Conservation (phyloP, 2,888 invertebrate genomes). For the Sphaeridia pumilis region DNA sequence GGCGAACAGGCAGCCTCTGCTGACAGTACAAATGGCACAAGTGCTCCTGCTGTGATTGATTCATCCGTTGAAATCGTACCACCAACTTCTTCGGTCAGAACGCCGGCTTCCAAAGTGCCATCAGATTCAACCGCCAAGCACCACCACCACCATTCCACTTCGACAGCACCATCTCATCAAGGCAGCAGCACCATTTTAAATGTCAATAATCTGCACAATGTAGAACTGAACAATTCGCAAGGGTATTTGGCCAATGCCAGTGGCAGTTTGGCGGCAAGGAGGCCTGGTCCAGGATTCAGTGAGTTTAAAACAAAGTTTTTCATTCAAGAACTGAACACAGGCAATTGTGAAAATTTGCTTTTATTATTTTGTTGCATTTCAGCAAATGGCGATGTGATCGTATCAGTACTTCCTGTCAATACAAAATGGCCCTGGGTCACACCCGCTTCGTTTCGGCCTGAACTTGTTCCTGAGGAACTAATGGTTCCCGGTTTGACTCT, state of each 20-base stretch:
- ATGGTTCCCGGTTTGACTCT: slow-evolving; percentile 61
- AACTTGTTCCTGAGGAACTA: slow-evolving; percentile 83
- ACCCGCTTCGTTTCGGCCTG: slow-evolving; percentile 78
- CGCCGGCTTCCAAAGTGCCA: slow-evolving; percentile 4
- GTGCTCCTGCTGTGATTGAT: slow-evolving; percentile 27
- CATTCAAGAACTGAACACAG: neutral
- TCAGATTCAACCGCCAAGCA: neutral
- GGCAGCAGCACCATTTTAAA: slow-evolving; percentile 4
- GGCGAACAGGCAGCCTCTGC: slow-evolving; percentile 8
- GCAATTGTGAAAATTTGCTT: neutral
- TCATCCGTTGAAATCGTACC: slow-evolving; percentile 29
- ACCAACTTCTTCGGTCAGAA: slow-evolving; percentile 4
- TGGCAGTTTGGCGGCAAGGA: slow-evolving; percentile 9
- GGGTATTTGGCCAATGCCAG: slow-evolving; percentile 7
- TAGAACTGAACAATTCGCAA: slow-evolving; percentile 26
- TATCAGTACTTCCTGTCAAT: slow-evolving; percentile 77
- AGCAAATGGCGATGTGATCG: slow-evolving; percentile 88
- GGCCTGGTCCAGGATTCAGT: slow-evolving; percentile 32
- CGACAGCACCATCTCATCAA: too few species aligned
- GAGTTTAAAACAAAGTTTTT: slow-evolving; percentile 10
- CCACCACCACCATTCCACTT: neutral
- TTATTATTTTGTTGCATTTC: slow-evolving; percentile 3
- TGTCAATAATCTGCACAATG: slow-evolving; percentile 21
- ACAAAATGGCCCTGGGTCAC: slow-evolving; percentile 85
- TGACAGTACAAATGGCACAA: neutral